These are phyloP conservation scores for Bombus fervidus DNA, from an alignment of 1,140 invertebrate species.

Conservation along the genomic window DNA sequence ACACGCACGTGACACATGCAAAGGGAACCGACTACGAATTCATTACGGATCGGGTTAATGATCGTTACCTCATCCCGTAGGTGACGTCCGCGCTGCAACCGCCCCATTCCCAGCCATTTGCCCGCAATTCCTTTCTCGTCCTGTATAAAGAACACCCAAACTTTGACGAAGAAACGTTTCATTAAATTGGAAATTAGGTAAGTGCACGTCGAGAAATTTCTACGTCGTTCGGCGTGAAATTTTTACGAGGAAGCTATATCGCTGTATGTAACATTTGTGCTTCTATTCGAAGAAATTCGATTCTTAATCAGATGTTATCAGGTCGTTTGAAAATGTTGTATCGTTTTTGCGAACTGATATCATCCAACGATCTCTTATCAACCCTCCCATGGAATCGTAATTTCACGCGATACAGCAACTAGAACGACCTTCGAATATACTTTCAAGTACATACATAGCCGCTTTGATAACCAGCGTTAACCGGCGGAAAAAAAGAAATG, in stretches of 20 bases:
- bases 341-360: neutral
- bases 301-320: no score
- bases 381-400: neutral
- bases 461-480: neutral
- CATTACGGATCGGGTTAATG: slow-evolving; percentile 55
- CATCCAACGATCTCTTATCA: no score
- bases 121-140: slow-evolving; percentile 75
- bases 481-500: neutral
- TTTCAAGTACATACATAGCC: neutral
- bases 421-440: neutral
- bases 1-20: slow-evolving; percentile 30
- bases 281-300: no score
- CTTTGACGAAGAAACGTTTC: neutral
- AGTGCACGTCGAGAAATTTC: neutral
- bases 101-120: slow-evolving; percentile 91
- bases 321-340: no score
- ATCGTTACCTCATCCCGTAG: slow-evolving; percentile 86
- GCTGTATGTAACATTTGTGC: no score
- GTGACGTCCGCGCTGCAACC: slow-evolving; percentile 93
- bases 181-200: neutral
- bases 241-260: neutral
- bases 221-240: neutral
- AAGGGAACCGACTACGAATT: slow-evolving; percentile 34
- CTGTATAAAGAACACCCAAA: slow-evolving; percentile 46
- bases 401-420: neutral